These are phyloP conservation scores for Dreissena polymorpha DNA, from an alignment of 1,140 invertebrate genomes.

Conservation along the genomic window DNA sequence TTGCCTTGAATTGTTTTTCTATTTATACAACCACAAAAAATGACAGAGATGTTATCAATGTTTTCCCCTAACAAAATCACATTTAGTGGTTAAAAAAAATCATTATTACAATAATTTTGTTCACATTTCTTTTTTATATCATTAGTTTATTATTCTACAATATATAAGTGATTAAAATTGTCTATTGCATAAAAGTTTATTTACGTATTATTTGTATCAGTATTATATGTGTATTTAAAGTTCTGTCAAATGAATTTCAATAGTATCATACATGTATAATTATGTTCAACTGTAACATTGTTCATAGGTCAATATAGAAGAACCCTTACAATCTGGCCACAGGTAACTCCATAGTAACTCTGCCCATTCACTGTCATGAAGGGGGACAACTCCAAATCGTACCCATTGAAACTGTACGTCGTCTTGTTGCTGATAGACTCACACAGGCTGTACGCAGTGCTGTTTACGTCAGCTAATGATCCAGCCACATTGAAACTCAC, in stretches of 20 bases:
- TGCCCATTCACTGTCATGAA: slow-evolving; percentile 36
- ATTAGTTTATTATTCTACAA: too few relatives aligned
- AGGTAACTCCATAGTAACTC: slow-evolving; percentile 36
- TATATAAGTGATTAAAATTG: too few relatives aligned
- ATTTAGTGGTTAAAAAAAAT: too few relatives aligned
- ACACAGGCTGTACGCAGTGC: slow-evolving; percentile 44
- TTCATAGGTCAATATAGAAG: background rate
- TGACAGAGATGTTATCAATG: background rate
- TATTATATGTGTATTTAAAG: background rate
- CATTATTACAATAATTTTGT: too few relatives aligned
- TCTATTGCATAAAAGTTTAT: too few relatives aligned
- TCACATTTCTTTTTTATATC: too few relatives aligned
- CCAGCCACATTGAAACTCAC: slow-evolving; percentile 29
- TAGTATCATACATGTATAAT: background rate
- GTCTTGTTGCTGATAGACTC: slow-evolving; percentile 24
- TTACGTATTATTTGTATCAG: too few relatives aligned
- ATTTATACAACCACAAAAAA: background rate
- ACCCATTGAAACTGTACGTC: slow-evolving; percentile 23
- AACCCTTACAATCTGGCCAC: slow-evolving; percentile 28
- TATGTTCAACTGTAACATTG: background rate
- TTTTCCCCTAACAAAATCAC: too few relatives aligned
- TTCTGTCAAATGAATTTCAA: background rate
- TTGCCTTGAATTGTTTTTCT: background rate
- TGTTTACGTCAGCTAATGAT: slow-evolving; percentile 14
- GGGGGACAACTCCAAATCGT: slow-evolving; percentile 19